Percentiles rank a stretch among this genome's conserved stretches.
phyloP scores from a whole-genome alignment of 1,140 invertebrate species.

The Eubasilissa regina region DNA sequence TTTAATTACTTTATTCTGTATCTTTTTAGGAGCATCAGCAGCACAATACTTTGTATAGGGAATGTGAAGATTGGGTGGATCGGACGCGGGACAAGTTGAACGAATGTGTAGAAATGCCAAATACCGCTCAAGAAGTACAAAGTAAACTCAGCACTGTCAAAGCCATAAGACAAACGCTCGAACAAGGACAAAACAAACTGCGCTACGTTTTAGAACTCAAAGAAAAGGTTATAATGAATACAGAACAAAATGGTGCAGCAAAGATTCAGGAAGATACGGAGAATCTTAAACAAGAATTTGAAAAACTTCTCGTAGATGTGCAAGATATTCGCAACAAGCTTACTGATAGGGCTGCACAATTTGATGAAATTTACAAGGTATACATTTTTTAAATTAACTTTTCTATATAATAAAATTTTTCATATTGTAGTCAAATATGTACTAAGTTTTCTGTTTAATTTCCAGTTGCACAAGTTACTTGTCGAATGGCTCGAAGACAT shows the following conservation, averaged over 20 bases:
- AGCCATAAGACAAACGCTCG: slow-evolving; percentile 86
- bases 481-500: slow-evolving; percentile 90
- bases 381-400: slow-evolving; percentile 29
- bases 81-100: slow-evolving; percentile 86
- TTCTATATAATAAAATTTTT: not conserved
- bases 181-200: slow-evolving; percentile 93
- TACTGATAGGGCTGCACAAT: slow-evolving; percentile 78
- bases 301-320: slow-evolving; percentile 86
- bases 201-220: slow-evolving; percentile 92
- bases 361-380: slow-evolving; percentile 90
- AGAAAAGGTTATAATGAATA: slow-evolving; percentile 93
- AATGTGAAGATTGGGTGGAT: slow-evolving; percentile 94
- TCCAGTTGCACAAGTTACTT: slow-evolving; percentile 78
- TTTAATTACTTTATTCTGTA: not conserved
- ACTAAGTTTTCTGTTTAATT: not conserved
- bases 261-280: slow-evolving; percentile 94
- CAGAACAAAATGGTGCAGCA: slow-evolving; percentile 86
- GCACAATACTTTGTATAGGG: slow-evolving; percentile 89
- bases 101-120: slow-evolving; percentile 84
- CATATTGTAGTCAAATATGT: not conserved
- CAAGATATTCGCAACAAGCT: slow-evolving; percentile 84
- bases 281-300: slow-evolving; percentile 89
- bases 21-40: slow-evolving; percentile 85
- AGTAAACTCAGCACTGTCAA: slow-evolving; percentile 89
- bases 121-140: slow-evolving; percentile 85